A percentile compares a stretch with the other conserved stretches of the same genome.
Conservation (phyloP, 2,888 invertebrate genomes). For the Glyphotaelius pellucidus region DNA sequence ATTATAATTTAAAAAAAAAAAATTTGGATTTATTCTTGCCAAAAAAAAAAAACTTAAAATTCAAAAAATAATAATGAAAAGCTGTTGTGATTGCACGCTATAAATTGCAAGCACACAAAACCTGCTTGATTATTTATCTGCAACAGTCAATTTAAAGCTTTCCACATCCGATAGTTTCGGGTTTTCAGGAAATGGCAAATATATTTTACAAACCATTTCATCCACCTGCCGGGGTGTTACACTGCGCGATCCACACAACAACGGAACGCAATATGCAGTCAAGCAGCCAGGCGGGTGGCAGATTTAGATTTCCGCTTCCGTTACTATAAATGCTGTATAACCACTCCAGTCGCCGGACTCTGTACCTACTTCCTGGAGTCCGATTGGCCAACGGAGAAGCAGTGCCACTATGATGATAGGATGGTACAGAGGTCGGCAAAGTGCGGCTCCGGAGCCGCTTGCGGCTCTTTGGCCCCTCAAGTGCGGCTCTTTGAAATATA, state of each 20-base stretch:
- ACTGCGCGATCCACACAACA: background rate
- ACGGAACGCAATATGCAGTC: background rate
- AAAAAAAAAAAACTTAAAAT: no score
- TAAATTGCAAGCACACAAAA: background rate
- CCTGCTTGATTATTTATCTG: background rate
- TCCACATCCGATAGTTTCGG: background rate
- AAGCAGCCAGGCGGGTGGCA: background rate
- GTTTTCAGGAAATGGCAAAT: background rate
- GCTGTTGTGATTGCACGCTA: background rate
- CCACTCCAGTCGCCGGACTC: background rate
- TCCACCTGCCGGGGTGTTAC: background rate
- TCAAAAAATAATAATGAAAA: background rate
- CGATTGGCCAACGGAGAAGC: background rate
- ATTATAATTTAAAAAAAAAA: background rate
- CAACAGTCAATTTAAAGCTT: background rate
- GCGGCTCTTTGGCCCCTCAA: no score
- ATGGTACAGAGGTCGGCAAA: no score
- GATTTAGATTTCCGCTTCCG: slow-evolving; percentile 2
- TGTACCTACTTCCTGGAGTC: background rate
- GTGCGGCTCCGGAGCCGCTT: no score
- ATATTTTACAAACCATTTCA: background rate
- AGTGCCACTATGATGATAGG: background rate
- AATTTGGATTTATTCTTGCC: background rate
- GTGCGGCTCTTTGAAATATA: no score
- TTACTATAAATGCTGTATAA: background rate